phyloP scores from a whole-genome alignment of 2,113 vertebrate species.

The Pleuronectes platessa region DNA sequence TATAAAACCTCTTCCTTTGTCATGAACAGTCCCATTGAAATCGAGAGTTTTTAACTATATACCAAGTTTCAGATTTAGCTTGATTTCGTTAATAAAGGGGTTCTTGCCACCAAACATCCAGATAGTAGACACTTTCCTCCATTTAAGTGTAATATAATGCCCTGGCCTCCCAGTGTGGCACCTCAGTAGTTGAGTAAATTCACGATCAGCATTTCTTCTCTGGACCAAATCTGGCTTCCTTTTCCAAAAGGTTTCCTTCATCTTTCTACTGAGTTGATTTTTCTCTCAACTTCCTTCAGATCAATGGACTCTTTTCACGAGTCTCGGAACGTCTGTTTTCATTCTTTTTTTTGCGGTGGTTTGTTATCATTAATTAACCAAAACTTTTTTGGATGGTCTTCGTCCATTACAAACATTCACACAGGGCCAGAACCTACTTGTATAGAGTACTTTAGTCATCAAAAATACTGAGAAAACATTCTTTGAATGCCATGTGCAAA shows the following conservation, averaged over 20 bases:
- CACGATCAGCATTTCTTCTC: conserved; percentile 12
- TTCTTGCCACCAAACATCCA: not conserved
- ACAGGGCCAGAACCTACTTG: conserved; percentile 26
- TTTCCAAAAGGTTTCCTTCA: conserved; percentile 28
- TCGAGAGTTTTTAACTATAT: not conserved
- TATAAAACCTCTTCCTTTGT: not conserved
- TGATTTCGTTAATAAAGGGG: not conserved
- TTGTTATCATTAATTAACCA: conserved; percentile 70
- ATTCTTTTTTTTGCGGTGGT: conserved; percentile 47
- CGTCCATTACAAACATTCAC: conserved; percentile 46
- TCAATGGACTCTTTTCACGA: conserved; percentile 70
- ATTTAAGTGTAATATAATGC: not conserved
- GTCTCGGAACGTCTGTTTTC: conserved; percentile 47
- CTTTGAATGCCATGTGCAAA: conserved; percentile 73
- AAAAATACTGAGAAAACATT: conserved; percentile 77
- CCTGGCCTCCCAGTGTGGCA: not conserved
- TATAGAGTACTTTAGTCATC: conserved; percentile 55
- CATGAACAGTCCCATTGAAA: not conserved
- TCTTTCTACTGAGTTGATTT: conserved; percentile 45
- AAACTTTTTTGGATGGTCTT: conserved; percentile 10
- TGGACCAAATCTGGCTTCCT: conserved; percentile 9
- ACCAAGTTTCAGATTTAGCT: conserved; percentile 1
- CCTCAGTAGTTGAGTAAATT: conserved; percentile 8
- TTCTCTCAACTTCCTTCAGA: conserved; percentile 10
- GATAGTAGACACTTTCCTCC: not conserved